Evolutionary conservation across 2,113 vertebrate species (phyloP).

Genomic region (Oncorhynchus nerka): DNA sequence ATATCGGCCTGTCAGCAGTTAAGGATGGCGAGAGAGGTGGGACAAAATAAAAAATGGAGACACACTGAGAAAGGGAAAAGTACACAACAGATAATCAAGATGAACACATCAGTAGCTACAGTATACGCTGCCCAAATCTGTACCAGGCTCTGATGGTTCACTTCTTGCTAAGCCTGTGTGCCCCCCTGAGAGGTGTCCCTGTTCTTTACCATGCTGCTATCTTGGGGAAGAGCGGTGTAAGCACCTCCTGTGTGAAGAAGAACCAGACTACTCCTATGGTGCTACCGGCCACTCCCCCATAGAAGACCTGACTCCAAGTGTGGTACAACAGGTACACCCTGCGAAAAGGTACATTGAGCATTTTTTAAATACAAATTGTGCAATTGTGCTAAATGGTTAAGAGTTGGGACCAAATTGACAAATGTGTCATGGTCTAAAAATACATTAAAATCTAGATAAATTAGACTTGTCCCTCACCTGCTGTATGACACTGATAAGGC

Average conservation of each 20-base stretch:
- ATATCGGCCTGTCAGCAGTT: conserved; percentile 82
- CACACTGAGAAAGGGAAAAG: neutral
- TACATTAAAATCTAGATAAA: neutral
- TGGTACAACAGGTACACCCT: conserved; percentile 98
- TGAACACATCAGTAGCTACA: neutral
- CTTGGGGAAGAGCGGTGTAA: conserved; percentile 95
- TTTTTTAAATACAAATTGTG: neutral
- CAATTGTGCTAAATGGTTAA: neutral
- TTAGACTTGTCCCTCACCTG: conserved; percentile 76
- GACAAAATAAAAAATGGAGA: neutral
- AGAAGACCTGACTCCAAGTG: conserved; percentile 95
- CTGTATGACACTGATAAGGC: conserved; percentile 95
- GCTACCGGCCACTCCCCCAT: conserved; percentile 86
- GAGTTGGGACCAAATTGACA: neutral
- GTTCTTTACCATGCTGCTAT: conserved; percentile 93
- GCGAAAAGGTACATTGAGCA: neutral
- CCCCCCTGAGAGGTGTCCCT: neutral
- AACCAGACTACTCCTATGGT: conserved; percentile 91
- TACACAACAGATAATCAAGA: neutral
- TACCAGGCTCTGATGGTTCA: neutral
- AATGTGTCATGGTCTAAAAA: neutral
- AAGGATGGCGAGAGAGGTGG: neutral
- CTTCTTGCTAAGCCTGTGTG: neutral
- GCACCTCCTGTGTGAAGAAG: conserved; percentile 93
- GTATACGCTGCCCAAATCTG: neutral